These are phyloP conservation scores for Trachelus iudaicus DNA, from an alignment of 2,888 invertebrate genomes.

Conservation along the genomic window DNA sequence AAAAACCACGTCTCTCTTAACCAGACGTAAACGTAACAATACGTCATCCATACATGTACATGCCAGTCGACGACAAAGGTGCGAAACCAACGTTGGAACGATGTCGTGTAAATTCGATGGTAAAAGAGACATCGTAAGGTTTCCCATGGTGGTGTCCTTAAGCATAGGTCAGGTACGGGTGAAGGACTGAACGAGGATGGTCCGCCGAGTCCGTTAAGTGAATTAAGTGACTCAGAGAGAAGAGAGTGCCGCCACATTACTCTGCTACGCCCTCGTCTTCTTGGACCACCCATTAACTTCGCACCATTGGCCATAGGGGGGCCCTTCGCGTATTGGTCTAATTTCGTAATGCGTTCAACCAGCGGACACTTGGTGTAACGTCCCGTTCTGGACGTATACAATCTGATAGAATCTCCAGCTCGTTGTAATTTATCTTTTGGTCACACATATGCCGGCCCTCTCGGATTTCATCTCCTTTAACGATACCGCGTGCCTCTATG, in stretches of 20 bases:
- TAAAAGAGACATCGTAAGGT: not conserved
- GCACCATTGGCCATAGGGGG: slow-evolving; percentile 26
- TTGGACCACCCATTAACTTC: slow-evolving; percentile 25
- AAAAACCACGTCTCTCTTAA: not conserved
- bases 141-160: not conserved
- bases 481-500: slow-evolving; percentile 7
- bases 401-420: slow-evolving; percentile 25
- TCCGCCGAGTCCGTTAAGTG: slow-evolving; percentile 28
- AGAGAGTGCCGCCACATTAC: slow-evolving; percentile 19
- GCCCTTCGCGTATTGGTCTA: slow-evolving; percentile 31
- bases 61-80: not conserved
- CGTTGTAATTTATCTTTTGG: slow-evolving; percentile 32
- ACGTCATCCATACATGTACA: not conserved
- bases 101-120: not conserved
- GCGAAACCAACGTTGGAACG: not conserved
- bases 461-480: slow-evolving; percentile 20
- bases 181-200: not conserved
- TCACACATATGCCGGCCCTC: slow-evolving; percentile 11
- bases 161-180: not conserved
- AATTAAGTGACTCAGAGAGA: slow-evolving; percentile 38
- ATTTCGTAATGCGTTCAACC: slow-evolving; percentile 41
- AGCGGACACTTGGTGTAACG: slow-evolving; percentile 9
- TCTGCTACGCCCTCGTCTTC: slow-evolving; percentile 15
- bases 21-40: not conserved
- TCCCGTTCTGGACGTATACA: slow-evolving; percentile 14